A percentile compares a stretch with the other conserved stretches of the same genome.
Evolutionary conservation across 2,888 invertebrate genomes (phyloP).

Genomic region (Punctoribates punctum): DNA sequence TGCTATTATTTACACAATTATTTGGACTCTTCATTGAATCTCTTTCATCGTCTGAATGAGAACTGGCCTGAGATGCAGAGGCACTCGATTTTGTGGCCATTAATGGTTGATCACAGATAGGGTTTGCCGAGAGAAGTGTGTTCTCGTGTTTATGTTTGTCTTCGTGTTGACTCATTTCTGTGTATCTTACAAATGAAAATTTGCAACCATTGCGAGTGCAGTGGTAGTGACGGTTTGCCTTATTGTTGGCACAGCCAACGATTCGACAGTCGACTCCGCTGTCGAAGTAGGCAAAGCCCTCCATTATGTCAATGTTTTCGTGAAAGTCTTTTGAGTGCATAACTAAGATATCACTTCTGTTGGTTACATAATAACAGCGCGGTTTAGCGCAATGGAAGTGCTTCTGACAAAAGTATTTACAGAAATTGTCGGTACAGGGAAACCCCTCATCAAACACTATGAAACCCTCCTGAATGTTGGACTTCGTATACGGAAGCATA

Average conservation of each 20-base stretch:
- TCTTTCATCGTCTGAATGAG: constrained; percentile 4
- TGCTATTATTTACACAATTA: background rate
- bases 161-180: constrained; percentile 69
- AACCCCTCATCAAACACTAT: constrained; percentile 52
- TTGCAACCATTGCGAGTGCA: constrained; percentile 68
- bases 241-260: constrained; percentile 65
- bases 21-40: constrained; percentile 36
- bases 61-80: constrained; percentile 28
- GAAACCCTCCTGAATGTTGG: constrained; percentile 52
- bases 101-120: constrained; percentile 32
- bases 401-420: constrained; percentile 64
- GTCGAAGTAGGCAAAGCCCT: constrained; percentile 81
- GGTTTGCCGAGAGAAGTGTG: constrained; percentile 5
- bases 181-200: constrained; percentile 69
- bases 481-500: constrained; percentile 46
- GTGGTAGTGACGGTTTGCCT: constrained; percentile 70
- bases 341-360: constrained; percentile 70
- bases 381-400: constrained; percentile 83
- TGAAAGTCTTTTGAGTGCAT: constrained; percentile 83
- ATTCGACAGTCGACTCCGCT: constrained; percentile 67
- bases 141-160: constrained; percentile 60
- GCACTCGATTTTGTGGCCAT: background rate
- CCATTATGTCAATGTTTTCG: constrained; percentile 72
- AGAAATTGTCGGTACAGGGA: constrained; percentile 71
- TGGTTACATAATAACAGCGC: constrained; percentile 76